Evolutionary conservation across 1,140 invertebrate species (phyloP).

Genomic region (Saccostrea cuccullata): DNA sequence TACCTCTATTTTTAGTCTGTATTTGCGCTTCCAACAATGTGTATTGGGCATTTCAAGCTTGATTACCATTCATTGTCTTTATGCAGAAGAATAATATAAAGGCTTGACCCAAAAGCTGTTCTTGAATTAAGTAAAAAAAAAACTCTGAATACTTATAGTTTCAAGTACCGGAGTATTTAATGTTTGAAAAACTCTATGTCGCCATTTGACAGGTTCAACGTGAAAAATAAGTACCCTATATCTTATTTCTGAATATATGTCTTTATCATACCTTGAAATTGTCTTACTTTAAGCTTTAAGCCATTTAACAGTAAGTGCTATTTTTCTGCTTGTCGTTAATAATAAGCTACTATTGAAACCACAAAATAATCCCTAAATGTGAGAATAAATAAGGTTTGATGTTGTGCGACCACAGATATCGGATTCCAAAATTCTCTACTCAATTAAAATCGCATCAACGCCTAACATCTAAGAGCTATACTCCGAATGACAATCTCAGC

Average conservation of each 20-base stretch:
- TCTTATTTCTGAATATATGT: background rate
- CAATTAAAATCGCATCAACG: constrained; percentile 35
- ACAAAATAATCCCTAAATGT: background rate
- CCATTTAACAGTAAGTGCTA: background rate
- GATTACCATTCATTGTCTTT: too few relatives aligned
- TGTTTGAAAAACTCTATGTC: too few relatives aligned
- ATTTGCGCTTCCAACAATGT: too few relatives aligned
- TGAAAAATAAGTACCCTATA: too few relatives aligned
- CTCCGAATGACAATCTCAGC: background rate
- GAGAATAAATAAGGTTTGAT: background rate
- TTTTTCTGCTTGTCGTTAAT: background rate
- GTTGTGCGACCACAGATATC: background rate
- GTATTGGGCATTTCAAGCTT: too few relatives aligned
- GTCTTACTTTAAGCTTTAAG: background rate
- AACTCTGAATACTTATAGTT: too few relatives aligned
- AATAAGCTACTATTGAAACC: background rate
- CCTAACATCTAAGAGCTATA: background rate
- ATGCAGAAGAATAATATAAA: too few relatives aligned
- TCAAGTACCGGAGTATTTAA: too few relatives aligned
- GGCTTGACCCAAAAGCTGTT: too few relatives aligned
- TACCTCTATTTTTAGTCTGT: too few relatives aligned
- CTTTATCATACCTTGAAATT: background rate
- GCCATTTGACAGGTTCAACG: too few relatives aligned
- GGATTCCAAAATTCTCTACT: constrained; percentile 9
- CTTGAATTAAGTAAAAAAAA: too few relatives aligned